phyloP scores from a whole-genome alignment of 2,113 vertebrate species.

The Struthio camelus region DNA sequence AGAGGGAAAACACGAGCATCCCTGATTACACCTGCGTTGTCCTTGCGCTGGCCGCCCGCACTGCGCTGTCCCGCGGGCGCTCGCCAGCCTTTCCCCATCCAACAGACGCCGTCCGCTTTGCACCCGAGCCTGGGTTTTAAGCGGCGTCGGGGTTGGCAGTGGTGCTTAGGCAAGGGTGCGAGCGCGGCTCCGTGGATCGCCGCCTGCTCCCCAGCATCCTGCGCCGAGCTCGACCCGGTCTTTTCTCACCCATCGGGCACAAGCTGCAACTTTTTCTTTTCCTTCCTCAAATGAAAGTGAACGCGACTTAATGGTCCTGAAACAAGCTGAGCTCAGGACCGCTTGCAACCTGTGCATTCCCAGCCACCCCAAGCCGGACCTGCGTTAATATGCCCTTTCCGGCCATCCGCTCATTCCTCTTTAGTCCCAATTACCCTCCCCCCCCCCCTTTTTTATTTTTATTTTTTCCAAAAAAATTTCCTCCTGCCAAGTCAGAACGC shows the following conservation, averaged over 20 bases:
- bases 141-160: neutral
- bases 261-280: neutral
- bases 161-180: neutral
- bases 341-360: neutral
- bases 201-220: neutral
- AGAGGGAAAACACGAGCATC: too few relatives aligned
- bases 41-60: too few relatives aligned
- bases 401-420: neutral
- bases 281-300: neutral
- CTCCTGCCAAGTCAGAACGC: conserved; percentile 5
- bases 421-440: neutral
- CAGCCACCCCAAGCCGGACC: neutral
- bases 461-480: conserved; percentile 28
- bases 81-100: too few relatives aligned
- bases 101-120: neutral
- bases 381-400: neutral
- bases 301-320: neutral
- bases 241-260: neutral
- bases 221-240: too few relatives aligned
- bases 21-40: too few relatives aligned
- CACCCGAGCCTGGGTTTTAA: neutral
- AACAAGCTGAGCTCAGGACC: neutral
- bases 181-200: fast-evolving
- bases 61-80: too few relatives aligned
- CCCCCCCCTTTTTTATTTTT: too few relatives aligned